Conservation (phyloP, 2,888 invertebrate species). For the Dioctria linearis region DNA sequence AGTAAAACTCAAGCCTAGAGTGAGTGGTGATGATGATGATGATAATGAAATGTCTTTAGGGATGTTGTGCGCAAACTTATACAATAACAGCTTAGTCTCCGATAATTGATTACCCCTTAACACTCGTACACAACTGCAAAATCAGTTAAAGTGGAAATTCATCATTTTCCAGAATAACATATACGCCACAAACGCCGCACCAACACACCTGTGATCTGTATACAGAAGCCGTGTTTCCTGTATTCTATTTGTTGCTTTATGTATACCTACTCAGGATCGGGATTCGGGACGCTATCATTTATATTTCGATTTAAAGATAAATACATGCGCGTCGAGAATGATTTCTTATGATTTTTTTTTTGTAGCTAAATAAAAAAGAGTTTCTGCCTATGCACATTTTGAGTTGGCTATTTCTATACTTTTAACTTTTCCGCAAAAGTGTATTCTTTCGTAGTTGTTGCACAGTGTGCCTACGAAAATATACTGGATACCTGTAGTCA, state of each 20-base stretch:
- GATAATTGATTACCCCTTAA: constrained; percentile 58
- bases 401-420: constrained; percentile 1
- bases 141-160: constrained; percentile 53
- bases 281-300: constrained; percentile 42
- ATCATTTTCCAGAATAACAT: constrained; percentile 53
- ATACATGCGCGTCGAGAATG: constrained; percentile 49
- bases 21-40: constrained; percentile 30
- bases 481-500: constrained; percentile 50
- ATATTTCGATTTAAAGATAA: constrained; percentile 31
- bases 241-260: constrained; percentile 57
- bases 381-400: constrained; percentile 13
- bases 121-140: constrained; percentile 45
- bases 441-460: constrained; percentile 44
- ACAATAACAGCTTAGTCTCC: constrained; percentile 5
- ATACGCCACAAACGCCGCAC: constrained; percentile 13
- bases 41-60: constrained; percentile 57
- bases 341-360: constrained; percentile 23
- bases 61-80: constrained; percentile 55
- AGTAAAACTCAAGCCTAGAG: neutral
- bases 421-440: constrained; percentile 33
- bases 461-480: constrained; percentile 17
- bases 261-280: neutral
- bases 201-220: constrained; percentile 7
- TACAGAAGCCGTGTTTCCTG: constrained; percentile 1
- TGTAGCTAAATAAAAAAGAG: constrained; percentile 16